These are phyloP conservation scores for Oscheius myriophilus DNA, from an alignment of 2,888 invertebrate species.

Conservation along the genomic window DNA sequence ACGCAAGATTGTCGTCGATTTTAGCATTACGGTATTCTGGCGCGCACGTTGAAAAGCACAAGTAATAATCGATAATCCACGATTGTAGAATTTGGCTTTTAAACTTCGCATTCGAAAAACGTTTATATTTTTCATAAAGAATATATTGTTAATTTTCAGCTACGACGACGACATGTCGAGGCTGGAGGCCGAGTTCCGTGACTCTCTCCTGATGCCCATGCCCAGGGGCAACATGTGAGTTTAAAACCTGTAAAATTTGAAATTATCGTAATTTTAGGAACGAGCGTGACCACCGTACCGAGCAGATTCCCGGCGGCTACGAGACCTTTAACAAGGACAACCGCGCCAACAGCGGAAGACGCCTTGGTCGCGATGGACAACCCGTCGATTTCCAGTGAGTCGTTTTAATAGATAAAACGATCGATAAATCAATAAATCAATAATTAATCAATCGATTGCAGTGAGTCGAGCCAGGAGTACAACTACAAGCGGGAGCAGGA, in stretches of 20 bases:
- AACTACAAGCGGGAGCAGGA: conserved; percentile 65
- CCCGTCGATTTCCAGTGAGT: conserved; percentile 62
- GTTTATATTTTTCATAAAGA: no score
- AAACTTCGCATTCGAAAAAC: no score
- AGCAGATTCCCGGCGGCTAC: conserved; percentile 69
- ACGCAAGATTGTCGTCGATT: no score
- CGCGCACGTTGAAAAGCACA: no score
- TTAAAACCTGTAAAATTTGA: neutral
- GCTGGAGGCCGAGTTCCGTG: conserved; percentile 62
- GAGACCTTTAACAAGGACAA: conserved; percentile 65
- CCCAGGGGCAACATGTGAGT: conserved; percentile 59
- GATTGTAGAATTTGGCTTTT: no score
- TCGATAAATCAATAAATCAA: neutral
- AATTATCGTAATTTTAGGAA: conserved; percentile 35
- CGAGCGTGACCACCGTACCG: conserved; percentile 61
- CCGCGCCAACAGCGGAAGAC: conserved; percentile 54
- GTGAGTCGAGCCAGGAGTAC: conserved; percentile 66
- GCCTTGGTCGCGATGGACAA: conserved; percentile 53
- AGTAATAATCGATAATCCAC: no score
- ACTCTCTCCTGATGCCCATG: conserved; percentile 66
- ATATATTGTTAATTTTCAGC: conserved; percentile 33
- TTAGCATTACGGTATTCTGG: no score
- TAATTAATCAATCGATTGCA: conserved; percentile 35
- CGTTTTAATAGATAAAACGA: no score
- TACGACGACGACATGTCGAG: conserved; percentile 65